These are phyloP conservation scores for Drosophila tanythrix DNA, from an alignment of 2,888 invertebrate genomes.

Conservation along the genomic window DNA sequence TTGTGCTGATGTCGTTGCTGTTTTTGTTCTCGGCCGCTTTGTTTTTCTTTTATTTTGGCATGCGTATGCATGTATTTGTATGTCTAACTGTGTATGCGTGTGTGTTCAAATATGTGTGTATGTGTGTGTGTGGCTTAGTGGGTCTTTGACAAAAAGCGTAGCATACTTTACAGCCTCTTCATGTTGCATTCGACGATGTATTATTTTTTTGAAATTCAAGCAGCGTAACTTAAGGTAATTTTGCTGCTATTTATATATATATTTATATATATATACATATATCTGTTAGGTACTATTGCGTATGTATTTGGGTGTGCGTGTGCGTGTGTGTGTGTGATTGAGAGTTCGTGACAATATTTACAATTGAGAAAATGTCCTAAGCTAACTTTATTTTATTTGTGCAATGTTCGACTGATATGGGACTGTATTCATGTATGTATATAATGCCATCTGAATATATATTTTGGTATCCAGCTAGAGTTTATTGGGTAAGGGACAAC, in stretches of 20 bases:
- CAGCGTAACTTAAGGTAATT: conserved; percentile 63
- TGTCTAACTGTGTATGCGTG: neutral
- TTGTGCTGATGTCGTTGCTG: conserved; percentile 52
- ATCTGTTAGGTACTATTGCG: conserved; percentile 8
- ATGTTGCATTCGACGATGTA: conserved; percentile 38
- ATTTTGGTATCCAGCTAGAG: conserved; percentile 27
- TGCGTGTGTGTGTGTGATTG: conserved; percentile 2
- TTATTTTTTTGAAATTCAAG: conserved; percentile 60
- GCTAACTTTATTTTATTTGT: conserved; percentile 72
- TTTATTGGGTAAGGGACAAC: conserved; percentile 1
- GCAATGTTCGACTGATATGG: conserved; percentile 44
- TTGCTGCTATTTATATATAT: conserved; percentile 41
- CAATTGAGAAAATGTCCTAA: conserved; percentile 56
- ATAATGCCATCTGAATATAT: conserved; percentile 39
- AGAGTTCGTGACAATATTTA: conserved; percentile 70
- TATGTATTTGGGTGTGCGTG: conserved; percentile 1
- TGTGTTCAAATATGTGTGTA: conserved; percentile 1
- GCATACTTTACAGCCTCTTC: conserved; percentile 55
- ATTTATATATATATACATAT: neutral
- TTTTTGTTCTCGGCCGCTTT: conserved; percentile 37
- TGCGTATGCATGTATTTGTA: conserved; percentile 26
- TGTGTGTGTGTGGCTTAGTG: conserved; percentile 10
- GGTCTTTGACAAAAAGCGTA: conserved; percentile 64
- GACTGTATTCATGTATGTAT: conserved; percentile 17
- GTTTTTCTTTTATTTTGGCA: conserved; percentile 49